Base-by-base conservation (phyloP, 2,888 invertebrate genomes). In the Agonopterix subpropinquella region DNA sequence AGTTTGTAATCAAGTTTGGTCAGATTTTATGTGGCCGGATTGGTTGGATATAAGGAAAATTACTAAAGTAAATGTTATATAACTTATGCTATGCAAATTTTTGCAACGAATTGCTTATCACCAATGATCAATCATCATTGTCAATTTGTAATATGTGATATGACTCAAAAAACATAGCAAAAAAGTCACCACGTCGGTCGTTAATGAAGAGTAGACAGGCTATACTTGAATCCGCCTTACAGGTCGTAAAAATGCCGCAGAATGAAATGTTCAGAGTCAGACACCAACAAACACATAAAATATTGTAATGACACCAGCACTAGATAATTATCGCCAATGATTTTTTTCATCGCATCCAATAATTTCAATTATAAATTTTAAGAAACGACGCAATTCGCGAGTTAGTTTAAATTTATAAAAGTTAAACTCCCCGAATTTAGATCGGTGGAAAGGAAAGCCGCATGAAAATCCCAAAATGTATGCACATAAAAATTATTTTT, bases 401-500 rank as follows among this genome's bases (percentile, higher is more conserved):
- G 36, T 45, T 45, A 10, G 18, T 43, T 43, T 18, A 37, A 11
- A 28, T 3, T 11, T 37, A 28, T 47, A 43, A 47, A 43, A 15
- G 28, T 43, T 43, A 43, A 28, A 11, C 39, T 39, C 39, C 11
- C 18, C 5, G 11, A 10, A 41, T 9, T 39, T 9, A 39, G 11
- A 39, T 4, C 4, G 4, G 11, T 11, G 39, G 39, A 39, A 39
- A 11, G 39, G 39, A 39, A 39, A 11, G 39, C 39, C 36, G 5
- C 11, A 35, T 35, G 41, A 42, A 45, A 49, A 35, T 10, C 39
- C 41, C 37, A 39, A 46, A 47, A 18, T 41, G 11, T 13, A 44
- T 35, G 9, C 28, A 28, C 39, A 39, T 39, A 47, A 37, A 42
- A 45, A 41, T 28, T 53, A 53, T 53, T 80, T 83, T 73, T 73